phyloP scores from a whole-genome alignment of 2,797 vertebrate species.

The Hyperoplus lanceolatus region DNA sequence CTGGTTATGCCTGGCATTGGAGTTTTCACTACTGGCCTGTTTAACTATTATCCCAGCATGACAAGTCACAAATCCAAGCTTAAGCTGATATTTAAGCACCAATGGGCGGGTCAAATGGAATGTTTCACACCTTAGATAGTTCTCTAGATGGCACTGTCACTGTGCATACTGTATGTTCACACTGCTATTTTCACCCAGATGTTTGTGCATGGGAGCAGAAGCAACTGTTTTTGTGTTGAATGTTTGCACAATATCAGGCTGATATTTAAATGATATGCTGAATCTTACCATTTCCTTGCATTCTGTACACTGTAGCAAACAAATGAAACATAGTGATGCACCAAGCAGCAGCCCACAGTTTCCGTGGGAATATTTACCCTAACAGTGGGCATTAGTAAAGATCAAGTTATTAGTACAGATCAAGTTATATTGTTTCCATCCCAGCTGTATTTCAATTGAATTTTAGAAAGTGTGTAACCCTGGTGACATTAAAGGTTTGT shows the following conservation, averaged over 20 bases:
- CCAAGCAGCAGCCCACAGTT: slow-evolving; percentile 17
- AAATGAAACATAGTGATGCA: slow-evolving; percentile 12
- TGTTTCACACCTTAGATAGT: slow-evolving; percentile 28
- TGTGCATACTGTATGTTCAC: slow-evolving; percentile 7
- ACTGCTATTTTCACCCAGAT: slow-evolving; percentile 5
- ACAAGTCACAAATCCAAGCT: not conserved
- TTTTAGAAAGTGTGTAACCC: slow-evolving; percentile 25
- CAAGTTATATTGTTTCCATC: slow-evolving; percentile 26
- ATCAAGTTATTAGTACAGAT: slow-evolving; percentile 12
- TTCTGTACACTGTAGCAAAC: slow-evolving; percentile 1
- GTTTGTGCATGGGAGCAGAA: not conserved
- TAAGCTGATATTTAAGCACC: not conserved
- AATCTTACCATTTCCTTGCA: slow-evolving; percentile 16
- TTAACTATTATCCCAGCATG: slow-evolving; percentile 5
- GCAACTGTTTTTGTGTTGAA: slow-evolving; percentile 4
- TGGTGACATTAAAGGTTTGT: not conserved
- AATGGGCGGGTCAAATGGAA: not conserved
- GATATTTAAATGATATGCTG: slow-evolving; percentile 2
- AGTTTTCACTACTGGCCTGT: slow-evolving; percentile 6
- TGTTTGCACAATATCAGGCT: slow-evolving; percentile 18
- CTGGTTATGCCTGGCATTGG: slow-evolving; percentile 16
- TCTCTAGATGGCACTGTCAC: slow-evolving; percentile 65
- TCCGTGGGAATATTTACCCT: slow-evolving; percentile 24
- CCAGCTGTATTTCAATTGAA: slow-evolving; percentile 28
- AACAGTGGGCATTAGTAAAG: slow-evolving; percentile 1